Evolutionary conservation across 1,140 invertebrate species (phyloP).

Genomic region (Ooceraea biroi): DNA sequence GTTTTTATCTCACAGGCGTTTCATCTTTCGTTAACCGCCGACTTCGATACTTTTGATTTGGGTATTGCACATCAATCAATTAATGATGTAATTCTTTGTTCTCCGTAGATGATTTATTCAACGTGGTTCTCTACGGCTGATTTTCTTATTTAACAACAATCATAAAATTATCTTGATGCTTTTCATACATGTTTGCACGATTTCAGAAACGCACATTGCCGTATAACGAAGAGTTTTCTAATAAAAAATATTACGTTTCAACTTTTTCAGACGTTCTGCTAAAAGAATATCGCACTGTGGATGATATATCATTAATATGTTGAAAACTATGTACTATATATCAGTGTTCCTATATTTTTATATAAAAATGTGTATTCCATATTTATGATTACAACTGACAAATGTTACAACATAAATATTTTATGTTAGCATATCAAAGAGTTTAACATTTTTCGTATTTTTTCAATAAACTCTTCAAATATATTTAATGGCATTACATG

Average conservation of each 20-base stretch:
- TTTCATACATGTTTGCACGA: background rate
- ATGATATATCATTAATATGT: background rate
- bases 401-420: too few relatives aligned
- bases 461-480: too few relatives aligned
- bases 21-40: constrained; percentile 20
- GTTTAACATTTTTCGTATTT: too few relatives aligned
- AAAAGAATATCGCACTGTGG: background rate
- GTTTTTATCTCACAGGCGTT: constrained; percentile 26
- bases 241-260: background rate
- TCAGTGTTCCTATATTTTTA: background rate
- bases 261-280: background rate
- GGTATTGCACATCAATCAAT: constrained; percentile 51
- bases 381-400: too few relatives aligned
- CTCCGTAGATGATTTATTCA: constrained; percentile 30
- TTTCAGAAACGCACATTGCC: background rate
- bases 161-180: background rate
- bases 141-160: background rate
- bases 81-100: constrained; percentile 47
- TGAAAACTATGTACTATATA: background rate
- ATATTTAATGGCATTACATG: too few relatives aligned
- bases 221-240: background rate
- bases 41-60: constrained; percentile 37
- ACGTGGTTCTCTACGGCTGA: background rate
- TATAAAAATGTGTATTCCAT: background rate
- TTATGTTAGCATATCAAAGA: too few relatives aligned